Percentiles rank a stretch among this genome's conserved stretches.
Conservation (phyloP, 2,888 invertebrate species). For the Colletes collaris region DNA sequence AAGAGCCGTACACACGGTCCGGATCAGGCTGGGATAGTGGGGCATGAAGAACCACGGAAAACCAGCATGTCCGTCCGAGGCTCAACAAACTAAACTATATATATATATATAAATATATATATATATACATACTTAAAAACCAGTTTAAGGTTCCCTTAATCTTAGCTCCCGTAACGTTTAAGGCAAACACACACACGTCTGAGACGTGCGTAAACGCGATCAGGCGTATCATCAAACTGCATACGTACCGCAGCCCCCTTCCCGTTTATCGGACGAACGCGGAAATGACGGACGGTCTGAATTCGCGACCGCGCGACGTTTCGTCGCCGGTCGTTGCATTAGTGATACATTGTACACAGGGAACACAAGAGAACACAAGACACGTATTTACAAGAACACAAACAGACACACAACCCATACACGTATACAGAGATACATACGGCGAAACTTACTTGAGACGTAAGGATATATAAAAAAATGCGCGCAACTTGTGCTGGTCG, state of each 20-base stretch:
- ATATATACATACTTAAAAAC: constrained; percentile 62
- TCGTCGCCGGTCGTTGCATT: constrained; percentile 23
- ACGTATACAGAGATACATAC: constrained; percentile 38
- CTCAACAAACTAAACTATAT: constrained; percentile 74
- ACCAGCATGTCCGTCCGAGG: constrained; percentile 56
- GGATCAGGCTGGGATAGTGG: neutral
- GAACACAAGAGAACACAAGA: constrained; percentile 36
- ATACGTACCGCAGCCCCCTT: constrained; percentile 54
- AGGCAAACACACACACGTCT: constrained; percentile 62
- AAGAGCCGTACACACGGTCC: constrained; percentile 69
- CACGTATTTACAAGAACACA: constrained; percentile 48
- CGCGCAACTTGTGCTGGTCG: constrained; percentile 81
- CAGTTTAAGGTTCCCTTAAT: constrained; percentile 78
- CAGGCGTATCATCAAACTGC: constrained; percentile 48
- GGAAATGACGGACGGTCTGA: constrained; percentile 56
- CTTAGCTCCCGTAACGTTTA: constrained; percentile 74
- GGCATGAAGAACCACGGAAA: neutral
- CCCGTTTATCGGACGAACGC: constrained; percentile 56
- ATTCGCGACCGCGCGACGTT: constrained; percentile 14
- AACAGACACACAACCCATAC: constrained; percentile 21
- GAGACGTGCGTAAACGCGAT: constrained; percentile 58
- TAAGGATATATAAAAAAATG: constrained; percentile 65
- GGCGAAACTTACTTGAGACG: constrained; percentile 59
- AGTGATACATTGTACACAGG: constrained; percentile 59
- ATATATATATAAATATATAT: constrained; percentile 44